Conservation (phyloP, 2,113 vertebrate species). For the Sinocyclocheilus anshuiensis region DNA sequence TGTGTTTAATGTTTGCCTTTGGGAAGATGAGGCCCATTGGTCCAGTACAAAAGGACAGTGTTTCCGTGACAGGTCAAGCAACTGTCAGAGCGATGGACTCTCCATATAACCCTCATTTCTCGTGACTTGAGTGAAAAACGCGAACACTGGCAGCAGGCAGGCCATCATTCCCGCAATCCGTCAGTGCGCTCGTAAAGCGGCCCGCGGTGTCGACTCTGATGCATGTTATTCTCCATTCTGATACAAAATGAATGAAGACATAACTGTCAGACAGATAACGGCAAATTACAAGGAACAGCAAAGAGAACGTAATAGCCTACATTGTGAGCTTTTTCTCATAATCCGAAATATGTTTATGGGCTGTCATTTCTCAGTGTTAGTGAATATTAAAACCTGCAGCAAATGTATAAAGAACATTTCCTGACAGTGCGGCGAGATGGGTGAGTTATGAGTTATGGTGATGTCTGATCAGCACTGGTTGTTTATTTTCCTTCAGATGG, state of each 20-base stretch:
- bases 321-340: slow-evolving; percentile 60
- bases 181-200: slow-evolving; percentile 49
- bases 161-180: slow-evolving; percentile 49
- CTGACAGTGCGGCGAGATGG: slow-evolving; percentile 49
- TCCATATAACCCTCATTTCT: not conserved
- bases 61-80: slow-evolving; percentile 31
- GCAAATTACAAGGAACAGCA: slow-evolving; percentile 28
- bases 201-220: slow-evolving; percentile 39
- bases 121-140: slow-evolving; percentile 6
- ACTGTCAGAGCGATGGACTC: slow-evolving; percentile 29
- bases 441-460: slow-evolving; percentile 58
- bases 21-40: not conserved
- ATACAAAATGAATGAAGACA: slow-evolving; percentile 41
- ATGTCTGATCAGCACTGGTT: slow-evolving; percentile 43
- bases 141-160: not conserved
- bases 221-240: slow-evolving; percentile 56
- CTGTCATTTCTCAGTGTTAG: slow-evolving; percentile 61
- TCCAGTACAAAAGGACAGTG: slow-evolving; percentile 4
- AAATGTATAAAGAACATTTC: slow-evolving; percentile 53
- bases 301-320: slow-evolving; percentile 39
- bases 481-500: slow-evolving; percentile 47
- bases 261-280: slow-evolving; percentile 53
- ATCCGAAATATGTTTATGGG: slow-evolving; percentile 61
- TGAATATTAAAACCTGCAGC: slow-evolving; percentile 57
- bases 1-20: slow-evolving; percentile 22